Conservation (phyloP, 2,888 invertebrate species). For the Drosophila lutescens region DNA sequence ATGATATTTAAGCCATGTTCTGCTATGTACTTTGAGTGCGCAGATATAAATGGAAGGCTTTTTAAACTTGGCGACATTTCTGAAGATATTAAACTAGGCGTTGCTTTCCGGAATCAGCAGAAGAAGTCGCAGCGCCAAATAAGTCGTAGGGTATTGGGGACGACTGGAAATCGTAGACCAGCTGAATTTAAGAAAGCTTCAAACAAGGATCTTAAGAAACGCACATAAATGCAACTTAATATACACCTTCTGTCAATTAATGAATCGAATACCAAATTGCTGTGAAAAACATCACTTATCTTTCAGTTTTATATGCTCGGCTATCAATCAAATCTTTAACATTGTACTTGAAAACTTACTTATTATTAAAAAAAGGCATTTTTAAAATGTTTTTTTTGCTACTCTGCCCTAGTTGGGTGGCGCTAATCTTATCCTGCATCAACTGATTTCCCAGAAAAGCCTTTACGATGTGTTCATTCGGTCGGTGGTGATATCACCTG, state of each 20-base stretch:
- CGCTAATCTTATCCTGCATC: conserved; percentile 38
- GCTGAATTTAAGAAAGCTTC: neutral
- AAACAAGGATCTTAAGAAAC: neutral
- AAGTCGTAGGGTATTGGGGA: neutral
- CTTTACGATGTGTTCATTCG: conserved; percentile 15
- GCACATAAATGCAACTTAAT: too few relatives aligned
- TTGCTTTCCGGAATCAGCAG: neutral
- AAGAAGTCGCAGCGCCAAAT: neutral
- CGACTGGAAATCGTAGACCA: neutral
- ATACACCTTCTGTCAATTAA: too few relatives aligned
- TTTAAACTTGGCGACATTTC: neutral
- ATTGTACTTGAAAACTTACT: too few relatives aligned
- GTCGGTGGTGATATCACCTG: conserved; percentile 35
- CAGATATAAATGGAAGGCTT: conserved; percentile 2
- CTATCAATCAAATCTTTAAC: too few relatives aligned
- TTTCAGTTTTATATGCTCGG: too few relatives aligned
- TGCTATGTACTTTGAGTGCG: neutral
- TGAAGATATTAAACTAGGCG: neutral
- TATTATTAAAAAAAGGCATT: neutral
- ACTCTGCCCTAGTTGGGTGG: neutral
- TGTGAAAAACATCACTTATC: neutral
- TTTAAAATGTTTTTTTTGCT: neutral
- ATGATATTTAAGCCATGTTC: neutral
- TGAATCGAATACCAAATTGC: neutral
- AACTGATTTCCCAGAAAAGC: conserved; percentile 32